phyloP scores from a whole-genome alignment of 2,797 vertebrate genomes.

The Melopsittacus undulatus region DNA sequence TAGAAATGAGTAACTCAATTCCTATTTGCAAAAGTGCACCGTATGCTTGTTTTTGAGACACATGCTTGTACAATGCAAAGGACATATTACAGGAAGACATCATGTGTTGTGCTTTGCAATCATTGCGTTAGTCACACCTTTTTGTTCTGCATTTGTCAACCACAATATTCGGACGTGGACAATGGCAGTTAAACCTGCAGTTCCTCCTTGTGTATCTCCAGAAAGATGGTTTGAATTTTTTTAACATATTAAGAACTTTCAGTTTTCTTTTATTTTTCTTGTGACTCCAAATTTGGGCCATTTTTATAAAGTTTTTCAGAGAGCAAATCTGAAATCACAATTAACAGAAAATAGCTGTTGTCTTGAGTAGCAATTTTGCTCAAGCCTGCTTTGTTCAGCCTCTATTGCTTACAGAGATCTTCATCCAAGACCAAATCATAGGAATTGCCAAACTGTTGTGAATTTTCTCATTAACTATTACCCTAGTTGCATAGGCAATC shows the following conservation, averaged over 20 bases:
- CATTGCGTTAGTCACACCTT: background rate
- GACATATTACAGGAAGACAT: background rate
- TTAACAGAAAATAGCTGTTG: background rate
- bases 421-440: background rate
- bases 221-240: background rate
- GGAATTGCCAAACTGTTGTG: background rate
- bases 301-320: background rate
- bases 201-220: background rate
- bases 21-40: background rate
- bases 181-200: background rate
- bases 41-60: background rate
- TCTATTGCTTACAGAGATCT: background rate
- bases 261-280: background rate
- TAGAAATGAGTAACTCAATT: background rate
- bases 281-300: background rate
- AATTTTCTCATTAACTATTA: background rate
- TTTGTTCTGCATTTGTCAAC: background rate
- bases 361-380: background rate
- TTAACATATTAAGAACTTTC: background rate
- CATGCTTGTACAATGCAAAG: background rate
- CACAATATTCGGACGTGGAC: fast-evolving
- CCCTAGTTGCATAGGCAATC: fast-evolving
- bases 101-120: background rate
- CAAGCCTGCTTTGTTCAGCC: background rate
- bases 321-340: background rate